Evolutionary conservation across 2,113 vertebrate genomes (phyloP).

Genomic region (Martes martes): DNA sequence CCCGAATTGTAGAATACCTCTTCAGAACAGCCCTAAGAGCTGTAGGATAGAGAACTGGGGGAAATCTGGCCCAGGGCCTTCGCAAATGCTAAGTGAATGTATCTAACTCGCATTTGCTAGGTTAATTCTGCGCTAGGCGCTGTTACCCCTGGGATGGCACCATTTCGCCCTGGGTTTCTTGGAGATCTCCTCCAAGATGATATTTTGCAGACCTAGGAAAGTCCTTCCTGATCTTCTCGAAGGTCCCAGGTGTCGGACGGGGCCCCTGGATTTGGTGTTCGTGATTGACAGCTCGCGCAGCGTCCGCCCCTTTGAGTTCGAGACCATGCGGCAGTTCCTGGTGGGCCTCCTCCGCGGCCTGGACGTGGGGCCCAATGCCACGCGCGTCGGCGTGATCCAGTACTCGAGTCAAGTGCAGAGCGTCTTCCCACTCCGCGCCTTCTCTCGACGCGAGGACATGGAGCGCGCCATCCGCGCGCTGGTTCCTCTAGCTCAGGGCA

Average conservation of each 20-base stretch:
- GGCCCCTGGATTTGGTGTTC: conserved; percentile 95
- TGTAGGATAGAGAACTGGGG: neutral
- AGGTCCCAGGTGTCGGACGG: conserved; percentile 89
- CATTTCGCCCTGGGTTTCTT: neutral
- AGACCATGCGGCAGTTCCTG: conserved; percentile 96
- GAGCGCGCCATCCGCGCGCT: conserved; percentile 92
- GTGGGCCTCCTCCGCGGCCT: conserved; percentile 92
- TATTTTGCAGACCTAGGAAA: neutral
- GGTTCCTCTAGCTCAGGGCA: conserved; percentile 94
- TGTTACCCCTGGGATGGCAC: neutral
- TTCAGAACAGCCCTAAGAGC: neutral
- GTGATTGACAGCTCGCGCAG: conserved; percentile 98
- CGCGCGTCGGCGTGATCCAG: conserved; percentile 94
- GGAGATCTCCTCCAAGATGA: neutral
- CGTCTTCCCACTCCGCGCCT: conserved; percentile 92
- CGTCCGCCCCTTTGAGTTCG: conserved; percentile 94
- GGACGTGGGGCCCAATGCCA: conserved; percentile 89
- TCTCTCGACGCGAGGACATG: conserved; percentile 86
- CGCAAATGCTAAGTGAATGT: neutral
- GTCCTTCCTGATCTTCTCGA: neutral
- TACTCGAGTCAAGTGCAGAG: conserved; percentile 98
- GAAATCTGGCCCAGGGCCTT: neutral
- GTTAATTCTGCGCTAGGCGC: rapidly evolving
- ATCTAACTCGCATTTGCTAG: neutral
- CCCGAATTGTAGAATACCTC: neutral